phyloP scores from a whole-genome alignment of 2,888 invertebrate genomes.

The Phengaris arion region DNA sequence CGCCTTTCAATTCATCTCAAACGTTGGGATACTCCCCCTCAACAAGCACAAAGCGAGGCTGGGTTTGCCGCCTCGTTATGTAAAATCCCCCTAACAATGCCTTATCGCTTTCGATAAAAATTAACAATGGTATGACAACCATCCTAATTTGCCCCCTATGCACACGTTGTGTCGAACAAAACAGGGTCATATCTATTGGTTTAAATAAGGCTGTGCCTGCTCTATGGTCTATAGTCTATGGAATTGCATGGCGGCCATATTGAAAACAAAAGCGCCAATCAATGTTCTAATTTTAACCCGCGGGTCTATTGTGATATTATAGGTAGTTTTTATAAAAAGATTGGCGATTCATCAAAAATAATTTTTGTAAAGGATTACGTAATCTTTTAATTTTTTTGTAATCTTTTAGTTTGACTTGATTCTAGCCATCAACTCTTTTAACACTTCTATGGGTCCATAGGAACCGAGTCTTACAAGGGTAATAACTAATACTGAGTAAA shows the following conservation, averaged over 20 bases:
- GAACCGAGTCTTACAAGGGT: no score
- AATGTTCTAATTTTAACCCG: slow-evolving; percentile 33
- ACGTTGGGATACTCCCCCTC: slow-evolving; percentile 71
- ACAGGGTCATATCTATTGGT: slow-evolving; percentile 43
- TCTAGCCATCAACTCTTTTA: neutral
- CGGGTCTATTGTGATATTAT: slow-evolving; percentile 40
- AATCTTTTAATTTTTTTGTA: slow-evolving; percentile 18
- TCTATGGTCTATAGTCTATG: slow-evolving; percentile 32
- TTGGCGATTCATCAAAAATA: slow-evolving; percentile 30
- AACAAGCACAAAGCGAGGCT: slow-evolving; percentile 60
- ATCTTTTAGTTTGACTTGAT: neutral
- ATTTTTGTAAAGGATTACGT: slow-evolving; percentile 27
- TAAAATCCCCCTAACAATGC: slow-evolving; percentile 74
- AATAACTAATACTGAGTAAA: no score
- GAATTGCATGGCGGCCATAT: slow-evolving; percentile 39
- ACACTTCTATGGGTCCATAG: no score
- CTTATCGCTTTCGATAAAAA: slow-evolving; percentile 73
- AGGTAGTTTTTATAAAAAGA: slow-evolving; percentile 30
- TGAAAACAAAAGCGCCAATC: slow-evolving; percentile 47
- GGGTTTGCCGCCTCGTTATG: slow-evolving; percentile 76
- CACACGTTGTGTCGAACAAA: slow-evolving; percentile 40
- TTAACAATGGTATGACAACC: slow-evolving; percentile 63
- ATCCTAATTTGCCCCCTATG: slow-evolving; percentile 41
- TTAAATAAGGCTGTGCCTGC: slow-evolving; percentile 33
- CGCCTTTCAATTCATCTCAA: slow-evolving; percentile 75